These are phyloP conservation scores for Cranoglanis bouderius DNA, from an alignment of 2,113 vertebrate species.

Conservation along the genomic window DNA sequence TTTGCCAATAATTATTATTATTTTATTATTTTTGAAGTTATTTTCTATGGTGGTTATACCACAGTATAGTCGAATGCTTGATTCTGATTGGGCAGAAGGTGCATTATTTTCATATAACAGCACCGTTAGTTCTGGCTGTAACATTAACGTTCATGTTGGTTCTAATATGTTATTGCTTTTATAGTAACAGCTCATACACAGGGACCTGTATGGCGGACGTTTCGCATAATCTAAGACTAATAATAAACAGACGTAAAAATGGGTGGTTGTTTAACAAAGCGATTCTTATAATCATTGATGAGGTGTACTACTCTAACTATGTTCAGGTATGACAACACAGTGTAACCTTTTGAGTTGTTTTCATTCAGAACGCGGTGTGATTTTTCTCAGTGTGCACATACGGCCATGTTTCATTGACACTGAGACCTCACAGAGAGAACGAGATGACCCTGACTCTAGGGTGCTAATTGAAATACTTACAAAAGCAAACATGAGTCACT, in stretches of 20 bases:
- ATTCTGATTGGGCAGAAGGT: background rate
- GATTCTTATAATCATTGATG: background rate
- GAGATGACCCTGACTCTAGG: background rate
- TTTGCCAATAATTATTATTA: background rate
- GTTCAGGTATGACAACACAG: background rate
- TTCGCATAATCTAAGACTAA: background rate
- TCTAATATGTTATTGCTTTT: background rate
- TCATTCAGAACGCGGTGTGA: background rate
- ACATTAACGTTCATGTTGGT: background rate
- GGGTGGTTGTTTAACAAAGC: background rate
- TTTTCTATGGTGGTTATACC: background rate
- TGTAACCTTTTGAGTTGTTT: background rate
- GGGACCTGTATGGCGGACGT: background rate
- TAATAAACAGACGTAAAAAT: background rate
- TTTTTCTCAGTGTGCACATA: background rate
- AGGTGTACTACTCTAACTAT: background rate
- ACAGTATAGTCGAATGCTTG: background rate
- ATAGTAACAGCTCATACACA: background rate
- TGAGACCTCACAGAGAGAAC: background rate
- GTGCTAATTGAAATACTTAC: slow-evolving; percentile 14
- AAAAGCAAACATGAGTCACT: background rate
- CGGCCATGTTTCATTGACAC: background rate
- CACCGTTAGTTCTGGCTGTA: background rate
- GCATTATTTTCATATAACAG: background rate
- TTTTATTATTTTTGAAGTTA: background rate